Evolutionary conservation across 2,113 vertebrate genomes (phyloP).

Genomic region (Columba livia): DNA sequence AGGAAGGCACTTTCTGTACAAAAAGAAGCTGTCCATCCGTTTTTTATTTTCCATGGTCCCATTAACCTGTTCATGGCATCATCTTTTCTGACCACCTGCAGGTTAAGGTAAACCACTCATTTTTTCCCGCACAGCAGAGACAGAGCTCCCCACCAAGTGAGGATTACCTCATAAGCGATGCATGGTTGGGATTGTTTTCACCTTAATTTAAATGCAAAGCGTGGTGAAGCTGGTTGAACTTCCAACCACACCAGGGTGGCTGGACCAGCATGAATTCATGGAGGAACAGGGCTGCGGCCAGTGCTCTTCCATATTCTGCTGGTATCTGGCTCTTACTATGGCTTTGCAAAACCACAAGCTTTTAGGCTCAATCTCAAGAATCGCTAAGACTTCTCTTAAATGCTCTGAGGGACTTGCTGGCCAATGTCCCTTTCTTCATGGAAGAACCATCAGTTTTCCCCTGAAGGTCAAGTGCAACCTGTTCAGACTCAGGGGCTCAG

Average conservation of each 20-base stretch:
- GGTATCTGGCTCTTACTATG: neutral
- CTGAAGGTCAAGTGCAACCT: neutral
- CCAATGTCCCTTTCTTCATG: accelerated
- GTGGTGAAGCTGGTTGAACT: neutral
- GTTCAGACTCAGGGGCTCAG: neutral
- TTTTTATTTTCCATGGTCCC: neutral
- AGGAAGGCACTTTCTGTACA: neutral
- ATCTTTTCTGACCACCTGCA: neutral
- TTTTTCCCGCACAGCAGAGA: neutral
- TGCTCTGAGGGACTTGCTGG: neutral
- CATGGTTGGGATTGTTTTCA: neutral
- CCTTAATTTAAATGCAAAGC: neutral
- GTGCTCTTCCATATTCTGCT: neutral
- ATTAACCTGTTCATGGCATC: neutral
- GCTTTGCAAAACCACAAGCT: neutral
- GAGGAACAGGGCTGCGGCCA: accelerated
- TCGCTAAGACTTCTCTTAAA: neutral
- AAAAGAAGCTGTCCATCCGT: neutral
- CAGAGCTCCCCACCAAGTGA: neutral
- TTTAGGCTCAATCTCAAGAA: neutral
- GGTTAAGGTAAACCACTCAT: neutral
- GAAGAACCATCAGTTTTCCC: neutral
- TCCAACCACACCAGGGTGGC: neutral
- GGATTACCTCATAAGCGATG: neutral
- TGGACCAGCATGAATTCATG: neutral